Evolutionary conservation across 2,888 invertebrate species (phyloP), one percentile per base, ranked within the genome.

Genomic region (Danaus chrysippus): DNA sequence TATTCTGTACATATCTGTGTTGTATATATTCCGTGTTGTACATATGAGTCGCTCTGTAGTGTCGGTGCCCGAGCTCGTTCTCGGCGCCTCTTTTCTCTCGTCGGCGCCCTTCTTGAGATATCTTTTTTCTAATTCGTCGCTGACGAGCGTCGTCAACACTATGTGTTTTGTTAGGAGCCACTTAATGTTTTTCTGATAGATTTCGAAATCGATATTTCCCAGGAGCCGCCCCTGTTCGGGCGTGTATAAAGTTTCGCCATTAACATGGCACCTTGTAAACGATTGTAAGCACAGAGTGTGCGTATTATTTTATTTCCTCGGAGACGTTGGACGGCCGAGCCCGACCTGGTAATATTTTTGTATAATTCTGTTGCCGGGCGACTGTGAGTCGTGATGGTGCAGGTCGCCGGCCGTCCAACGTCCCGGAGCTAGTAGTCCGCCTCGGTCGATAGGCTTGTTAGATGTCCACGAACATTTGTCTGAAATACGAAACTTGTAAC

Each of bases 121-220:
- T 34, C 23, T 34, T 6, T n/a, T 0, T 6, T 34, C 23, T 5
- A 1, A 6, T 34, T 6, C 8, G 23, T 8, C 23, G 23, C 23
- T 34, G 23, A 34, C 23, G 23, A 34, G 23, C 23, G 23, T 34
- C 23, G 23, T 34, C 23, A 6, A 34, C 23, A 34, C 23, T 34
- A 34, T 34, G 23, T 34, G 3, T 19, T 19, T 62, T 62, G 54
- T 66, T 62, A 58, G 53, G 64, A 61, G 62, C 61, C 65, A 64
- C 42, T 59, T 62, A 56, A 65, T 60, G 76, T 77, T 73, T 77
- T 76, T 84, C 88, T 87, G 89, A 86, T 89, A 87, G 88, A 82
- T 87, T 69, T 90, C 88, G 89, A 89, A 89, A 89, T 88, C 89
- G 89, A 88, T 84, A 68, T 68, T 77, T 85, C 84, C 83, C 81